Base-by-base conservation (phyloP, 2,888 invertebrate species). In the Pristionchus entomophagus region DNA sequence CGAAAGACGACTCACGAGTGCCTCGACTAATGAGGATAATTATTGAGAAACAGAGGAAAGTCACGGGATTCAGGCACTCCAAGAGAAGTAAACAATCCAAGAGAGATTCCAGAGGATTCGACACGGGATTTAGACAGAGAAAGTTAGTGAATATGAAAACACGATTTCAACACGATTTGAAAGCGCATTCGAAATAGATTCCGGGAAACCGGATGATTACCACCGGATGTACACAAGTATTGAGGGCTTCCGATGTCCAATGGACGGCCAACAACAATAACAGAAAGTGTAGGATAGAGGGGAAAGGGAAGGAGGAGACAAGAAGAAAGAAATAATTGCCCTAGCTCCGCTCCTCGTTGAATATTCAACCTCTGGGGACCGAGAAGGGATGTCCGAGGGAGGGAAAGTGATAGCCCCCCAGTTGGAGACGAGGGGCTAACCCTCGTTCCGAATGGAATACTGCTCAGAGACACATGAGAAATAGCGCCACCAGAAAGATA, bases 211-310 rank as follows among this genome's bases (percentile, higher is more conserved):
- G n/a, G n/a, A n/a, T n/a, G n/a, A n/a, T n/a, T n/a, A n/a, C n/a
- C n/a, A n/a, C n/a, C n/a, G n/a, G n/a, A n/a, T n/a, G n/a, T n/a
- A n/a, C n/a, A n/a, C n/a, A n/a, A n/a, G n/a, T n/a, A n/a, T n/a
- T n/a, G n/a, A n/a, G n/a, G n/a, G n/a, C n/a, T n/a, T n/a, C n/a
- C n/a, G n/a, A n/a, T n/a, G n/a, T n/a, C n/a, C n/a, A n/a, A n/a
- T n/a, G n/a, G n/a, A n/a, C 65, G 65, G 35, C 26, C 29, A 8
- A 2, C 19, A n/a, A 2, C 38, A 73, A 73, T 41, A 73, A 73
- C 41, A 73, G 73, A 80, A 80, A 80, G 53, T 80, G 41, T 41
- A 10, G 69, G 65, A 86, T 84, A 80, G 69, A 85, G 86, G 87
- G 86, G n/a, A n/a, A n/a, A 65, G 56, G 84, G 80, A 78, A 29